Evolutionary conservation across 1,140 invertebrate species (phyloP).

Genomic region (Cherax destructor): DNA sequence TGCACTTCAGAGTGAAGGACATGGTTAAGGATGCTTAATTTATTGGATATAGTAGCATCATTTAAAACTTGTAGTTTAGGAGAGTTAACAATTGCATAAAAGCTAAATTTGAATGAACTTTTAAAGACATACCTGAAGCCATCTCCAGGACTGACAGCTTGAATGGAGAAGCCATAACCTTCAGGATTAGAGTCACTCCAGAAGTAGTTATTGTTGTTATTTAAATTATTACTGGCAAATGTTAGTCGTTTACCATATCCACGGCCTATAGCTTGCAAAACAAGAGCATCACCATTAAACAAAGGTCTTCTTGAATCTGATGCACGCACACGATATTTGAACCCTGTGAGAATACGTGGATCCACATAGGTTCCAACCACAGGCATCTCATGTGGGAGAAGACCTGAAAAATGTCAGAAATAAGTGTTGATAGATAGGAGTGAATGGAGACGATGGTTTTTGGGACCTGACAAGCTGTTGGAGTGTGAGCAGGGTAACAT

Average conservation of each 20-base stretch:
- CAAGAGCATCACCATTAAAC: conserved; percentile 76
- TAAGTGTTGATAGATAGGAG: no score
- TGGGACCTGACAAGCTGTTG: no score
- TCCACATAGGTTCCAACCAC: conserved; percentile 87
- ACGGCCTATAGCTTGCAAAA: conserved; percentile 82
- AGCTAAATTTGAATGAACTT: neutral
- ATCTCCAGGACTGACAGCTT: conserved; percentile 67
- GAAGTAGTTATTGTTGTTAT: conserved; percentile 76
- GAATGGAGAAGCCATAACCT: conserved; percentile 72
- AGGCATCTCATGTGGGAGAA: conserved; percentile 83
- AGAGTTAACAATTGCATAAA: no score
- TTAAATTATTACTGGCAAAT: conserved; percentile 37
- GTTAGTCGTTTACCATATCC: conserved; percentile 82
- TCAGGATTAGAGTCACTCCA: conserved; percentile 72
- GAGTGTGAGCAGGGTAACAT: no score
- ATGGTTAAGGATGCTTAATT: no score
- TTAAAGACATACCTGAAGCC: conserved; percentile 36
- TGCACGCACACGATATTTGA: conserved; percentile 84
- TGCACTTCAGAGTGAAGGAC: no score
- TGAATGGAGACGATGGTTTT: no score
- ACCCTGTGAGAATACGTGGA: conserved; percentile 83
- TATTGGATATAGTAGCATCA: no score
- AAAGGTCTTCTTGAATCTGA: conserved; percentile 79
- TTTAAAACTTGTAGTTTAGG: no score
- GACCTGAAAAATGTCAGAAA: conserved; percentile 73